These are phyloP conservation scores for Melanotaenia parkinsoni DNA, from an alignment of 2,797 vertebrate genomes.

Conservation along the genomic window DNA sequence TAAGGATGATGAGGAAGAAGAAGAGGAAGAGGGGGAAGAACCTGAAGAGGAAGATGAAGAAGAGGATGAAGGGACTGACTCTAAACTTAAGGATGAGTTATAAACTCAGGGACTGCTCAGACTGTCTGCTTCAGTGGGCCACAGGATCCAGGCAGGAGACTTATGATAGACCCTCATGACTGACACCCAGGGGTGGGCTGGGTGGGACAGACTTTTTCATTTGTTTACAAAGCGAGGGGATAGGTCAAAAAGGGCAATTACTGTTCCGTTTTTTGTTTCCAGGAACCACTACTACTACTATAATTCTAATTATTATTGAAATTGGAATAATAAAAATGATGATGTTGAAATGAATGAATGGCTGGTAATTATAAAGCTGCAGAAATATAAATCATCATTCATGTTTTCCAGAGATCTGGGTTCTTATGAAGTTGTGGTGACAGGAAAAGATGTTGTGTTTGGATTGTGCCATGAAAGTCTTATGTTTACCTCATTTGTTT, in stretches of 20 bases:
- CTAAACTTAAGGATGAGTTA: conserved; percentile 85
- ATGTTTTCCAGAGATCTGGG: conserved; percentile 42
- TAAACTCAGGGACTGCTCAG: conserved; percentile 75
- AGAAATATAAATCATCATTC: conserved; percentile 41
- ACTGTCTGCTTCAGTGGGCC: conserved; percentile 60
- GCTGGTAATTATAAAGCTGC: conserved; percentile 26
- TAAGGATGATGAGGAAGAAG: conserved; percentile 75
- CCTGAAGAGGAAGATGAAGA: conserved; percentile 69
- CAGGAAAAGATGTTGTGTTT: conserved; percentile 40
- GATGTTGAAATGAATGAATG: conserved; percentile 41
- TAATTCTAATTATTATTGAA: conserved; percentile 43
- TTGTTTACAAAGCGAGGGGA: conserved; percentile 74
- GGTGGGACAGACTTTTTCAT: conserved; percentile 56
- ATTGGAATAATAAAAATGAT: conserved; percentile 35
- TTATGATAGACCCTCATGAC: conserved; percentile 53
- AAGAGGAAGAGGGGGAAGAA: conserved; percentile 48
- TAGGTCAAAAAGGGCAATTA: conserved; percentile 48
- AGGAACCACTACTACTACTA: conserved; percentile 52
- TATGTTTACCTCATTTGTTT: conserved; percentile 65
- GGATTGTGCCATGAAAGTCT: conserved; percentile 39
- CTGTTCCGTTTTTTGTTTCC: conserved; percentile 54
- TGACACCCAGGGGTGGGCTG: conserved; percentile 42
- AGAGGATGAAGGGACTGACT: conserved; percentile 77
- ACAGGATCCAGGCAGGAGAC: conserved; percentile 48
- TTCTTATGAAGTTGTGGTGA: conserved; percentile 61